Base-by-base conservation (phyloP, 2,797 vertebrate species). In the Distichodus sexfasciatus region DNA sequence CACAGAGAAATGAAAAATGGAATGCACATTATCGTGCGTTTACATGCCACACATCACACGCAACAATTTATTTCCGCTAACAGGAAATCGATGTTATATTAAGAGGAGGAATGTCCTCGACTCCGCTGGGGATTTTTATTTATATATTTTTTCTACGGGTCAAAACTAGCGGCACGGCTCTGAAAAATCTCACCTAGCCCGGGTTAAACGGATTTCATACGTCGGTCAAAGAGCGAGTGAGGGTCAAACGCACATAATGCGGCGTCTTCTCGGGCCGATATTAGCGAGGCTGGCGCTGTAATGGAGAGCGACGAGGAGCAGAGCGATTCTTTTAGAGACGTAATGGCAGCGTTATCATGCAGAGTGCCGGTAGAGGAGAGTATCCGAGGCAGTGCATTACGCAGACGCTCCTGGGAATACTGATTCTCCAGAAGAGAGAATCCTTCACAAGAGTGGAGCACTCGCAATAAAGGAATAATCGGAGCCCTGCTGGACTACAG, bases 51-150 rank as follows among this genome's bases (percentile, higher is more conserved):
- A 36, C 63, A 48, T 66, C 65, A 14, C 51, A 48, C 12, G 64
- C 35, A 70, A 75, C 58, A 64, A 66, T 73, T 74, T 67, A 78
- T 80, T 75, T 74, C 65, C 19, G 3, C 35, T 23, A 47, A 71
- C 60, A 80, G 67, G 35, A 83, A 80, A 80, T 73, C 43, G 57
- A 67, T 76, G 59, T 48, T 61, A n/a, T n/a, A n/a, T 35, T 62
- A 67, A 74, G 23, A 60, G 65, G 54, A 71, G 69, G 28, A 69
- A 66, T 28, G 58, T 19, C 31, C 33, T 71, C 38, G 31, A 43
- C 58, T 64, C 41, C 35, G 2, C 1, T 9, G 31, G 59, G 55
- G 70, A 61, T 60, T 63, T 65, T 47, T 66, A 17, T 35, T 77
- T n/a, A n/a, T n/a, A n/a, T n/a, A n/a, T n/a, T n/a, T n/a, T n/a